phyloP scores from a whole-genome alignment of 2,797 vertebrate genomes.

The Pogoniulus pusillus region DNA sequence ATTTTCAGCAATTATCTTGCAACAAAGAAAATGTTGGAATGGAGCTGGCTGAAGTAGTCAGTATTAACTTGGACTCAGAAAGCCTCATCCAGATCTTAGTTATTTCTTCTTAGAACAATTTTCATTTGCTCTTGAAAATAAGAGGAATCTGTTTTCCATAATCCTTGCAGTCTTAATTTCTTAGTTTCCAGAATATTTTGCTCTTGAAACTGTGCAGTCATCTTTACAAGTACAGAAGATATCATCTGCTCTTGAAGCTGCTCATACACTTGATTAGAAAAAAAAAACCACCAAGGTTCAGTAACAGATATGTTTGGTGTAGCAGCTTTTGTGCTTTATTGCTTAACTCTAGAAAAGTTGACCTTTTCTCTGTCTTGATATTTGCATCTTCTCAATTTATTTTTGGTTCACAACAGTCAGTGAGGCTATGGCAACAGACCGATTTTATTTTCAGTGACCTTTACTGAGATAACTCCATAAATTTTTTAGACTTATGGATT shows the following conservation, averaged over 20 bases:
- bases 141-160: background rate
- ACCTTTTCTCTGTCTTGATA: background rate
- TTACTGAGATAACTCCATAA: background rate
- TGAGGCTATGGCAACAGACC: background rate
- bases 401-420: background rate
- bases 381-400: background rate
- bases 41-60: background rate
- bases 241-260: background rate
- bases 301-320: background rate
- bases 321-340: background rate
- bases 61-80: background rate
- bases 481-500: background rate
- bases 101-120: background rate
- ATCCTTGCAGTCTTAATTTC: background rate
- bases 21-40: background rate
- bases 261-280: fast-evolving
- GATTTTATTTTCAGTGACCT: slow-evolving; percentile 12
- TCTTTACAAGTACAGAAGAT: background rate
- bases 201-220: background rate
- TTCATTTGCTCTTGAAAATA: background rate
- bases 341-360: background rate
- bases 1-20: background rate
- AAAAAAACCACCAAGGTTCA: background rate
- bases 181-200: background rate
- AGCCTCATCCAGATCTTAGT: background rate